These are phyloP conservation scores for Gnathonemus longibarbis DNA, from an alignment of 2,113 vertebrate genomes.

Conservation along the genomic window DNA sequence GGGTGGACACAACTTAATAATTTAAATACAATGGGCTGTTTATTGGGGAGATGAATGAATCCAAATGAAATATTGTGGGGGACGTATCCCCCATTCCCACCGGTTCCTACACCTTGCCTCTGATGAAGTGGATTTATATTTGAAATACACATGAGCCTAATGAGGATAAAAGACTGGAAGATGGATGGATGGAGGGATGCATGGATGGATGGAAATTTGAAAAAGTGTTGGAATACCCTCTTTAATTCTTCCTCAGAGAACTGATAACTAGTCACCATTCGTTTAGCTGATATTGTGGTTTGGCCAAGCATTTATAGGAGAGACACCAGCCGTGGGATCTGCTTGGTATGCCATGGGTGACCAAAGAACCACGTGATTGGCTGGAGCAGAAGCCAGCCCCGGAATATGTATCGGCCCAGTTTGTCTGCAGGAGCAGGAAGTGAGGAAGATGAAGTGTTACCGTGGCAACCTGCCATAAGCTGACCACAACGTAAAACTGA, in stretches of 20 bases:
- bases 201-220: neutral
- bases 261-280: neutral
- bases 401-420: neutral
- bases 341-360: neutral
- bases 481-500: neutral
- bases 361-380: neutral
- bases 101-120: neutral
- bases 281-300: neutral
- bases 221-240: neutral
- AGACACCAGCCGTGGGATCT: neutral
- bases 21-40: neutral
- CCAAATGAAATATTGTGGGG: neutral
- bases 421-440: neutral
- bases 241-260: neutral
- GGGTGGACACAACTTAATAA: neutral
- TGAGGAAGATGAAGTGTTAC: neutral
- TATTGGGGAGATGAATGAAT: neutral
- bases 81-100: neutral
- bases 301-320: neutral
- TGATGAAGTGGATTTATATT: neutral
- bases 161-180: neutral
- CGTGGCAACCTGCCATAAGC: neutral
- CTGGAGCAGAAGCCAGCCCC: neutral
- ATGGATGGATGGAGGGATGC: neutral
- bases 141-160: neutral